These are phyloP conservation scores for Threskiornis aethiopicus DNA, from an alignment of 2,797 vertebrate species.

Conservation along the genomic window DNA sequence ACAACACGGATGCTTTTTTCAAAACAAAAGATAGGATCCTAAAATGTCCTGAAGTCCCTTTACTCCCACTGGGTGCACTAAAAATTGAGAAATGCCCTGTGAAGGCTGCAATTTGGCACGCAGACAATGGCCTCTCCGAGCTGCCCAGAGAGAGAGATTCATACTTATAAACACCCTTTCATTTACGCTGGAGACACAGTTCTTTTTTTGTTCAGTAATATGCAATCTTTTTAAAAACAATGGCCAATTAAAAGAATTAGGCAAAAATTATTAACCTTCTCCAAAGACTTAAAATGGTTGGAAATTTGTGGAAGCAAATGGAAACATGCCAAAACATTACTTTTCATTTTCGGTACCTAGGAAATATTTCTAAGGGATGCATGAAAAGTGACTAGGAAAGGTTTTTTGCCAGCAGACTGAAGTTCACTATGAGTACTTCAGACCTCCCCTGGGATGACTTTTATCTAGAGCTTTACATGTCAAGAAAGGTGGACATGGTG, in stretches of 20 bases:
- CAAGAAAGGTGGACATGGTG: neutral
- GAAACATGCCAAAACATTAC: neutral
- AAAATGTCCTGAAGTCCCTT: neutral
- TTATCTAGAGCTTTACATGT: neutral
- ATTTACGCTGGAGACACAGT: neutral
- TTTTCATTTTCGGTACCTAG: accelerated
- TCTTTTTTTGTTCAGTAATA: neutral
- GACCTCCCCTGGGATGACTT: neutral
- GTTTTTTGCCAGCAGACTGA: neutral
- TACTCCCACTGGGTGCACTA: neutral
- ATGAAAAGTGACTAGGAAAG: neutral
- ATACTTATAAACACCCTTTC: neutral
- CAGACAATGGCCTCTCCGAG: neutral
- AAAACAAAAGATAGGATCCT: neutral
- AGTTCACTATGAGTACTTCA: neutral
- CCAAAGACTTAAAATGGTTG: neutral
- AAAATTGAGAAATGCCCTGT: neutral
- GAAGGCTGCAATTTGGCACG: accelerated
- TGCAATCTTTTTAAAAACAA: neutral
- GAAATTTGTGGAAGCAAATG: neutral
- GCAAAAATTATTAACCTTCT: neutral
- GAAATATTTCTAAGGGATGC: neutral
- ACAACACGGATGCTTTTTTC: neutral
- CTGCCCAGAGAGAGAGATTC: neutral
- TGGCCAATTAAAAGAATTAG: neutral